Percentiles rank a stretch among this genome's conserved stretches.
Conservation (phyloP, 2,797 vertebrate genomes). For the Rhabdophis nuchalis region DNA sequence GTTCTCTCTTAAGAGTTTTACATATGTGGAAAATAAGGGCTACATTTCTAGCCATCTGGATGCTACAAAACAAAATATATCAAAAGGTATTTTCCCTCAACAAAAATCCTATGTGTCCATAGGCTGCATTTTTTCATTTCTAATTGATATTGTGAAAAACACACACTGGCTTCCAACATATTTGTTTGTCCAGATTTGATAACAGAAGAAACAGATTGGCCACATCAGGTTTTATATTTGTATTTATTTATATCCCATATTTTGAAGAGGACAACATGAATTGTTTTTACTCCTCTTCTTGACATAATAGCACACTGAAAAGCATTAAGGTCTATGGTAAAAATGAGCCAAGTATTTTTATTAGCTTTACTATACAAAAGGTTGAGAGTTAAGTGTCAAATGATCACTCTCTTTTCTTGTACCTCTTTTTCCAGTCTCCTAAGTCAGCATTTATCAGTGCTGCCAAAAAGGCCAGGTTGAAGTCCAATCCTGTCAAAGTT, state of each 20-base stretch:
- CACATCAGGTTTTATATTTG: not conserved
- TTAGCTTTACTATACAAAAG: slow-evolving; percentile 12
- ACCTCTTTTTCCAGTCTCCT: slow-evolving; percentile 83
- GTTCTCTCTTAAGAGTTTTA: not conserved
- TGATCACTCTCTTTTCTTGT: slow-evolving; percentile 25
- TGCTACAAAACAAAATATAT: not conserved
- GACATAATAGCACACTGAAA: slow-evolving; percentile 18
- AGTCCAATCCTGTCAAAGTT: slow-evolving; percentile 98
- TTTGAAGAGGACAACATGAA: not conserved
- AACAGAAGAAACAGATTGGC: slow-evolving; percentile 21
- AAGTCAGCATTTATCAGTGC: slow-evolving; percentile 99
- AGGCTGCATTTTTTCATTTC: not conserved
- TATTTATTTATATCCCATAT: not conserved
- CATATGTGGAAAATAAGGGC: not conserved
- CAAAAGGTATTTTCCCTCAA: not conserved
- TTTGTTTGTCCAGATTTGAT: not conserved
- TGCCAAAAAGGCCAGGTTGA: slow-evolving; percentile 98
- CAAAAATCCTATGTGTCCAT: not conserved
- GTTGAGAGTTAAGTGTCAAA: slow-evolving; percentile 31
- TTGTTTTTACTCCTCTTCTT: slow-evolving; percentile 24
- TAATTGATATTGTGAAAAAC: slow-evolving; percentile 18
- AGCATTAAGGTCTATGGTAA: not conserved
- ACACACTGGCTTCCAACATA: not conserved
- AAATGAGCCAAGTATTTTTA: slow-evolving; percentile 16
- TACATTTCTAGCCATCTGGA: not conserved